These are phyloP conservation scores for Eulemur rubriventer DNA, from an alignment of 2,797 vertebrate species.

Conservation along the genomic window DNA sequence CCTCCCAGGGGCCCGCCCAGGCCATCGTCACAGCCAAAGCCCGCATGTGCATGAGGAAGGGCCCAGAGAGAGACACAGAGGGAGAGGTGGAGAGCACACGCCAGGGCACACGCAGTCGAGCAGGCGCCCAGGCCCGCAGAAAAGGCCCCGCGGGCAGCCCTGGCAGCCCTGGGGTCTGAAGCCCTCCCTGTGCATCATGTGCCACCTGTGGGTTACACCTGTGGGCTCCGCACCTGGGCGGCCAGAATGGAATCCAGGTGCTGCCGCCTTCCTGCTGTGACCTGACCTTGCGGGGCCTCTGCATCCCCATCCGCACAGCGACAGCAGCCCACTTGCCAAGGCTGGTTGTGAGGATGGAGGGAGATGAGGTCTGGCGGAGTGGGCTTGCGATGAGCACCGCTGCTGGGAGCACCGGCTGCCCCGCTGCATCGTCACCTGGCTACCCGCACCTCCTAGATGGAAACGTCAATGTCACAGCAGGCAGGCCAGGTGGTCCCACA, in stretches of 20 bases:
- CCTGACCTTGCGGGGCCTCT: not conserved
- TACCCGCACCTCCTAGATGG: not conserved
- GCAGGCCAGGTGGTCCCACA: not conserved
- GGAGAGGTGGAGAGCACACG: not conserved
- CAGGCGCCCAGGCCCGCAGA: accelerated
- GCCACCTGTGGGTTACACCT: not conserved
- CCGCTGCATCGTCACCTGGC: not conserved
- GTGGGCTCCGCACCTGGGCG: not conserved
- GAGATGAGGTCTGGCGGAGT: not conserved
- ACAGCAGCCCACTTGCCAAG: too few species aligned
- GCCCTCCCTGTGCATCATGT: not conserved
- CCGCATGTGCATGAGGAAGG: not conserved
- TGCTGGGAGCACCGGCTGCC: accelerated
- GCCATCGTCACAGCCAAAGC: not conserved
- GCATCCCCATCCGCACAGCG: too few species aligned
- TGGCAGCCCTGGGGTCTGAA: accelerated
- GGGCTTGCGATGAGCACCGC: accelerated
- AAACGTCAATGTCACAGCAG: not conserved
- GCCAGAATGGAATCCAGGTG: not conserved
- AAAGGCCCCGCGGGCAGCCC: not conserved
- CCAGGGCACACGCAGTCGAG: not conserved
- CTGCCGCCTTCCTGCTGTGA: not conserved
- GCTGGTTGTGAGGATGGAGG: not conserved
- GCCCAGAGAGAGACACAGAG: not conserved
- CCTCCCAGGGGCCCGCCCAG: not conserved